Percentiles rank a stretch among this genome's conserved stretches.
These are phyloP conservation scores for Tiphia femorata DNA, from an alignment of 2,888 invertebrate species.

Conservation along the genomic window DNA sequence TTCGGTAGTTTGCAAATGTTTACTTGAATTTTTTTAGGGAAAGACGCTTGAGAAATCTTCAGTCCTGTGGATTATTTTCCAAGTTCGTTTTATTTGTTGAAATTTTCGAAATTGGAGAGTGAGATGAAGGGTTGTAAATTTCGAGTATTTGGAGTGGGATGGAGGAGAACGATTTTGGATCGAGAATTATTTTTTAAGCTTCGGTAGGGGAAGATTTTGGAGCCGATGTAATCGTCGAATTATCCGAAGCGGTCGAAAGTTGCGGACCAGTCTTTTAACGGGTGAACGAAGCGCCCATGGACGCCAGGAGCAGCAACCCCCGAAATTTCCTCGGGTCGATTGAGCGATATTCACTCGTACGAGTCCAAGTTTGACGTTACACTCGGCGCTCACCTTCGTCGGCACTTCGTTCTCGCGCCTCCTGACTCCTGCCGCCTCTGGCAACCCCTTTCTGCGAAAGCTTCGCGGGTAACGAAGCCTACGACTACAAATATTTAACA, in stretches of 20 bases:
- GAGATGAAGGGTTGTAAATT: too few species aligned
- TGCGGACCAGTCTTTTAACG: conserved; percentile 10
- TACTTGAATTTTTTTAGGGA: too few species aligned
- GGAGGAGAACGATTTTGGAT: too few species aligned
- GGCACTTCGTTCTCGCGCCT: conserved; percentile 26
- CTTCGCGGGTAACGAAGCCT: conserved; percentile 38
- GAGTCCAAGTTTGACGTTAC: conserved; percentile 32
- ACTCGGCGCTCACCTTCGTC: conserved; percentile 20
- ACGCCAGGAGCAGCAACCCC: conserved; percentile 11
- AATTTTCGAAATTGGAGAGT: too few species aligned
- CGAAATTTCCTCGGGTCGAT: conserved; percentile 27
- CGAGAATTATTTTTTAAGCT: too few species aligned
- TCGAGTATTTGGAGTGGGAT: too few species aligned
- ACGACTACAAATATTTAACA: conserved; percentile 37
- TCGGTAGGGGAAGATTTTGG: too few species aligned
- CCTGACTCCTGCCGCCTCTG: conserved; percentile 29
- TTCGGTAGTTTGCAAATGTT: too few species aligned
- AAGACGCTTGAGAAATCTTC: too few species aligned
- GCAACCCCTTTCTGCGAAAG: conserved; percentile 30
- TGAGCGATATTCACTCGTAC: conserved; percentile 35
- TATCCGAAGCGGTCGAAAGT: not conserved
- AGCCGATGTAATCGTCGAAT: too few species aligned
- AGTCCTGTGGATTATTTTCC: too few species aligned
- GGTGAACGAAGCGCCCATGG: conserved; percentile 18
- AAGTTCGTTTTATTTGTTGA: too few species aligned